Evolutionary conservation across 2,888 invertebrate genomes (phyloP).

Genomic region (Drosophila villosipedis): DNA sequence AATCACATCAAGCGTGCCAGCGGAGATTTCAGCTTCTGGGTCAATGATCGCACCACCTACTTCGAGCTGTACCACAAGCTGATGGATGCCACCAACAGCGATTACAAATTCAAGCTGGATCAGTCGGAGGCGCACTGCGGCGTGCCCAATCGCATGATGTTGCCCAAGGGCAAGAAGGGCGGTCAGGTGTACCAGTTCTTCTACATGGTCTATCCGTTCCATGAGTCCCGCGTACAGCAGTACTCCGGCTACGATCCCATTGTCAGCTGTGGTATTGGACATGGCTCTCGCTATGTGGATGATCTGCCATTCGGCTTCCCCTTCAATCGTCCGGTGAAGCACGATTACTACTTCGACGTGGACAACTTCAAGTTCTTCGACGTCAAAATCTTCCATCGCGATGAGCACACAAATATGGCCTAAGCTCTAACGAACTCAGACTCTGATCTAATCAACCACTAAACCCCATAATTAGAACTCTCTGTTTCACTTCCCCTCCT

Average conservation of each 20-base stretch:
- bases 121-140: constrained; percentile 86
- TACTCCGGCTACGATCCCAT: constrained; percentile 86
- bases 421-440: constrained; percentile 74
- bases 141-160: constrained; percentile 88
- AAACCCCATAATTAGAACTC: constrained; percentile 6
- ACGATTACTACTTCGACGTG: constrained; percentile 87
- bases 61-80: constrained; percentile 86
- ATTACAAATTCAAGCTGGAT: constrained; percentile 86
- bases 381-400: constrained; percentile 89
- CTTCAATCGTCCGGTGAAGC: constrained; percentile 89
- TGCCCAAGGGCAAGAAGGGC: constrained; percentile 88
- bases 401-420: constrained; percentile 83
- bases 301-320: constrained; percentile 90
- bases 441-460: constrained; percentile 20
- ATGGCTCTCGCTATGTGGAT: constrained; percentile 85
- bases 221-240: constrained; percentile 84
- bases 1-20: constrained; percentile 87
- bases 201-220: constrained; percentile 87
- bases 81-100: constrained; percentile 85
- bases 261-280: constrained; percentile 86
- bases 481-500: constrained; percentile 10
- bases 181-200: constrained; percentile 88
- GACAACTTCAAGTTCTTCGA: constrained; percentile 90
- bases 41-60: constrained; percentile 87
- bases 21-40: constrained; percentile 88